Percentiles rank a stretch among this genome's conserved stretches.
Evolutionary conservation across 2,113 vertebrate species (phyloP).

Genomic region (Pachypanchax playfairii): DNA sequence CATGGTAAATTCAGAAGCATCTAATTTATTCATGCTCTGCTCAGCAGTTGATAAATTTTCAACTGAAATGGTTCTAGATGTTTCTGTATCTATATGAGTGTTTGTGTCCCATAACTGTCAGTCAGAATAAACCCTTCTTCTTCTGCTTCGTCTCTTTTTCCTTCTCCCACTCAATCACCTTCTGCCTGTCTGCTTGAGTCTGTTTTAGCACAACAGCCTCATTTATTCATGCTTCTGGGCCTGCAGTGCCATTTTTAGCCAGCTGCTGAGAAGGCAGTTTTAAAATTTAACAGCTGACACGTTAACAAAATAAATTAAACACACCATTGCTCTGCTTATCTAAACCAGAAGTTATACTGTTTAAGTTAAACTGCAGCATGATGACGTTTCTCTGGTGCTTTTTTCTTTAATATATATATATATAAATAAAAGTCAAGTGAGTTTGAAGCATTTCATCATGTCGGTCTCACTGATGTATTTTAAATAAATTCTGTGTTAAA

Average conservation of each 20-base stretch:
- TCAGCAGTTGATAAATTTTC: constrained; percentile 52
- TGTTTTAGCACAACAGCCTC: constrained; percentile 51
- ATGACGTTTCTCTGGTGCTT: no score
- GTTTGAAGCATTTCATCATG: no score
- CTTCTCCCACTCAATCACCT: constrained; percentile 13
- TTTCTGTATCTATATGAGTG: constrained; percentile 1
- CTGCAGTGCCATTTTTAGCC: constrained; percentile 57
- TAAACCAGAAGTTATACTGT: no score
- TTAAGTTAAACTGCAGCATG: no score
- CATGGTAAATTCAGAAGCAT: constrained; percentile 51
- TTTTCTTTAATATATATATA: no score
- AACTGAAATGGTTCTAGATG: background rate
- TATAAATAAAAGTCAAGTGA: no score
- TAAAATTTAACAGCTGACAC: constrained; percentile 68
- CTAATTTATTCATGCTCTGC: constrained; percentile 63
- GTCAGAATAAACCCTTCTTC: constrained; percentile 27
- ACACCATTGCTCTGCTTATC: constrained; percentile 38
- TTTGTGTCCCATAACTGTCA: constrained; percentile 41
- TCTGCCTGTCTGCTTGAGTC: constrained; percentile 18
- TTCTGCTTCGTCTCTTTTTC: constrained; percentile 18
- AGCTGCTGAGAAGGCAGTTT: constrained; percentile 53
- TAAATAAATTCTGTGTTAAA: no score
- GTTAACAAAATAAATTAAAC: constrained; percentile 66
- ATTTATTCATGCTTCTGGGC: constrained; percentile 74
- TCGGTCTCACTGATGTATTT: no score